Evolutionary conservation across 2,888 invertebrate species (phyloP), one percentile per base, ranked within the genome.

Genomic region (Acrobasis suavella): DNA sequence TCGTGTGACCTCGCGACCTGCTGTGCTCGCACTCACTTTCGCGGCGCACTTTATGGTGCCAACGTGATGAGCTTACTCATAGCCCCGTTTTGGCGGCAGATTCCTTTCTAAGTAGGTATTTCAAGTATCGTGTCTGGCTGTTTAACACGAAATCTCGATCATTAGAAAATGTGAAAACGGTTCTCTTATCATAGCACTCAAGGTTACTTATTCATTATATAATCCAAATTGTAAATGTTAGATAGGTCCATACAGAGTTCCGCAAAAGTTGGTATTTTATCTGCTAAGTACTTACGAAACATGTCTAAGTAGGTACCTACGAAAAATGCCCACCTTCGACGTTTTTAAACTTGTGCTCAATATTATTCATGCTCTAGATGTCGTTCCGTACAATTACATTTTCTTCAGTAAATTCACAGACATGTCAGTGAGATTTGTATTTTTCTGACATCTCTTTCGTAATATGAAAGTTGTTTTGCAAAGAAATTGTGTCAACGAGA

Each of bases 401-500:
- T 52, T 32, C 51, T 42, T 52, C 17, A 62, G 50, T 38, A 65
- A 67, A 66, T 65, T 69, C 38, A 10, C 54, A 73, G 54, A 58
- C 64, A 10, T 62, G 59, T 63, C 65, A 67, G 74, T 69, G 65
- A 73, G 70, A 73, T 72, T 72, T 69, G 66, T 66, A 69, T 67
- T 69, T 70, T 68, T 71, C 70, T 69, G 67, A 67, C 69, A 70
- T 70, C 72, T 74, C 71, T 71, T 72, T 73, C 76, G 72, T 75
- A 74, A 74, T 74, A 77, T 74, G 77, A 78, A 76, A 74, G 73
- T 72, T 70, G 71, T 77, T 74, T 72, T 71, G 75, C 78, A 79
- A 79, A 78, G 78, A 78, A 82, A 82, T 77, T 77, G 77, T 82
- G 82, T 82, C 83, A 80, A 76, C 75, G 65, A 73, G 69, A 70